phyloP scores from a whole-genome alignment of 1,140 invertebrate species.

The Magallana gigas region DNA sequence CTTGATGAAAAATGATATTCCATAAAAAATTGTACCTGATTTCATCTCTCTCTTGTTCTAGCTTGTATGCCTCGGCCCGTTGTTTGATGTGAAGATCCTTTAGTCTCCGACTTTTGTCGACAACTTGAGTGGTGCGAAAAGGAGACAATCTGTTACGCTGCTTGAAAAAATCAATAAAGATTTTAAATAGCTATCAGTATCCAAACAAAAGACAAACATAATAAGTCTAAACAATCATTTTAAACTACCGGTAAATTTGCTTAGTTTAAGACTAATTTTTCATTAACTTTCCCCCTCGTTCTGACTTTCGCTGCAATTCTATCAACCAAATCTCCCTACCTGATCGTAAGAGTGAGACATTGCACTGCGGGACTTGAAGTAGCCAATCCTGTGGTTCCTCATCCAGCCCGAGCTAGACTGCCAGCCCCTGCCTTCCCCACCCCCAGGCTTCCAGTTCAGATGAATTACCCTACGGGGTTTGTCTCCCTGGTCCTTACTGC shows the following conservation, averaged over 20 bases:
- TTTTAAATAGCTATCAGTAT: too few species aligned
- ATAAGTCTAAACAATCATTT: too few species aligned
- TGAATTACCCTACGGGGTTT: not conserved
- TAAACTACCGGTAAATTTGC: too few species aligned
- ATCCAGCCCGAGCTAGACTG: constrained; percentile 9
- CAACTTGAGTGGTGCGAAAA: not conserved
- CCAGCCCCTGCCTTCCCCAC: not conserved
- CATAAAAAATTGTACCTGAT: not conserved
- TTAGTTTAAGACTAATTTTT: too few species aligned
- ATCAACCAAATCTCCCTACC: not conserved
- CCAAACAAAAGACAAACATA: too few species aligned
- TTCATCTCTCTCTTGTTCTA: constrained; percentile 10
- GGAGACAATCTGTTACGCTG: not conserved
- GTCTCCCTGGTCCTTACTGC: not conserved
- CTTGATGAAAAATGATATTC: too few species aligned
- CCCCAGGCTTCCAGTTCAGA: not conserved
- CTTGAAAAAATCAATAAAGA: not conserved
- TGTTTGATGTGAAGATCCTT: constrained; percentile 38
- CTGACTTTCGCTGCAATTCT: too few species aligned
- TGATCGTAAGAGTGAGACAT: not conserved
- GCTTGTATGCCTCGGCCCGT: constrained; percentile 15
- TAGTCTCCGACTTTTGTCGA: constrained; percentile 1
- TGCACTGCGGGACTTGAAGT: constrained; percentile 4
- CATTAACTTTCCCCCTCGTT: too few species aligned
- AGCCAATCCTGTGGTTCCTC: constrained; percentile 8